A percentile compares a stretch with the other conserved stretches of the same genome.
These are phyloP conservation scores for Stenchaetothrips biformis DNA, from an alignment of 2,888 invertebrate species.

Conservation along the genomic window DNA sequence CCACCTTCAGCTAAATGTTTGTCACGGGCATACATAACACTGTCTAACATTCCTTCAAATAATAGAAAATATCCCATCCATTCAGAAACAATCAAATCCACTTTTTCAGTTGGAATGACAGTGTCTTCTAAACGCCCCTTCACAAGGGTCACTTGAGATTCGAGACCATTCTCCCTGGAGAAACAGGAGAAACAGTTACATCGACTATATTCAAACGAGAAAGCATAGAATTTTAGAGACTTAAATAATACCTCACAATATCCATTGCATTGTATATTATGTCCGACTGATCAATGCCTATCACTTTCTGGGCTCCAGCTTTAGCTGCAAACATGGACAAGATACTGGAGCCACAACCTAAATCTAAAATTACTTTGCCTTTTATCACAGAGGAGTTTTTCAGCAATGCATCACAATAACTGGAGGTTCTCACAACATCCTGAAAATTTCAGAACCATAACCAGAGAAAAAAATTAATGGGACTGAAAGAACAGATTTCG, in stretches of 20 bases:
- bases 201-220: background rate
- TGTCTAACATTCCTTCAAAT: slow-evolving; percentile 95
- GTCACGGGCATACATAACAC: slow-evolving; percentile 83
- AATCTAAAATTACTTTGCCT: slow-evolving; percentile 81
- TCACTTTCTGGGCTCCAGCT: slow-evolving; percentile 85
- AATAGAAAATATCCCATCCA: slow-evolving; percentile 99
- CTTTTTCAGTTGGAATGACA: slow-evolving; percentile 65
- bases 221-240: background rate
- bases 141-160: slow-evolving; percentile 66
- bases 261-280: slow-evolving; percentile 94
- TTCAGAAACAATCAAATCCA: slow-evolving; percentile 91
- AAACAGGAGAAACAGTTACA: slow-evolving; percentile 29
- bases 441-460: slow-evolving; percentile 41
- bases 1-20: slow-evolving; percentile 72
- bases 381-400: slow-evolving; percentile 64
- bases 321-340: slow-evolving; percentile 96
- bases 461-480: background rate
- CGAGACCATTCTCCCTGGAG: slow-evolving; percentile 67
- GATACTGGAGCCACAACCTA: slow-evolving; percentile 97
- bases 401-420: slow-evolving; percentile 78
- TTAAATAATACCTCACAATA: slow-evolving; percentile 66
- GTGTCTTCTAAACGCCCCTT: slow-evolving; percentile 86
- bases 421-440: slow-evolving; percentile 79
- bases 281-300: slow-evolving; percentile 93
- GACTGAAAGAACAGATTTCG: slow-evolving; percentile 27